Evolutionary conservation across 2,888 invertebrate genomes (phyloP), one percentile per base, ranked within the genome.

Genomic region (Rhagium mordax): DNA sequence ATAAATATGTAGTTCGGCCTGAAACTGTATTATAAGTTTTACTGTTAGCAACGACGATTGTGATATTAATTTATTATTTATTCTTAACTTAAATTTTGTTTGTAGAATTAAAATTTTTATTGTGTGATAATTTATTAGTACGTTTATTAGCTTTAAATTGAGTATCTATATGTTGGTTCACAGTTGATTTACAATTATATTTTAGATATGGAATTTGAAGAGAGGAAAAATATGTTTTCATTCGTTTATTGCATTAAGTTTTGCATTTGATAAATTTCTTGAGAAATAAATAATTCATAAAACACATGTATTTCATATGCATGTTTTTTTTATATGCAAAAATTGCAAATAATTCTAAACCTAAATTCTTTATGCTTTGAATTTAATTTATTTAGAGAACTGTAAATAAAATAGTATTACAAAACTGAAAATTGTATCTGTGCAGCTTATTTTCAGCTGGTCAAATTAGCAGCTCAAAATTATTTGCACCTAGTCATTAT

Each of bases 1-100:
- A 57, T 41, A 8, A 51, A 51, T 21, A 33, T 33, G 47, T 67
- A 57, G 13, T 55, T 55, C 55, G 47, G 66, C 57, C 55, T 67
- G 57, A 51, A 67, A 67, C 21, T 65, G 33, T 47, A 47, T 66
- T 53, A 18, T 51, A 59, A 18, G 53, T 65, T 67, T 59, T 66
- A 51, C 29, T 67, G 51, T 78, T 74, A 74, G 76, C 81, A 81
- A 78, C 83, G 79, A 83, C 78, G 69, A 78, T 81, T 83, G 83
- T 83, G 83, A 83, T 83, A 83, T 82, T 83, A 80, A 79, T 79
- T 76, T 79, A 78, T 70, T 70, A 66, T 71, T 74, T 72, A 74
- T 75, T 33, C 21, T 75, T 79, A 76, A 74, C 1, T 51, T 74
- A 67, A 70, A 72, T 51, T 72, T 72, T 71, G 55, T 67, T 67